Percentiles rank a stretch among this genome's conserved stretches.
These are phyloP conservation scores for Nematolebias whitei DNA, from an alignment of 2,113 vertebrate species.

Conservation along the genomic window DNA sequence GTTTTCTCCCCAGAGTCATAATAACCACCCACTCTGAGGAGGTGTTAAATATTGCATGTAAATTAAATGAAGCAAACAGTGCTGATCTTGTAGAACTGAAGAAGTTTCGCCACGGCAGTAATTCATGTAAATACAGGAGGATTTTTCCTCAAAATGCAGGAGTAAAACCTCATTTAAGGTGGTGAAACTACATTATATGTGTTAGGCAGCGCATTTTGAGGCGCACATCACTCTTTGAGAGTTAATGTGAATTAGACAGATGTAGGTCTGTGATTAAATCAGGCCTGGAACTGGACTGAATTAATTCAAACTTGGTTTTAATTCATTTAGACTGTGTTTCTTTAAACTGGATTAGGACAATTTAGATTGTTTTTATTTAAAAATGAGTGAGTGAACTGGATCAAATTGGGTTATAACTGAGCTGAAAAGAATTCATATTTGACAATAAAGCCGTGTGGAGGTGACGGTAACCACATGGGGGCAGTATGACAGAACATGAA, in stretches of 20 bases:
- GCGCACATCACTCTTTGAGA: neutral
- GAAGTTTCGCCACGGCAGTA: too few relatives aligned
- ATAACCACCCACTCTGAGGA: too few relatives aligned
- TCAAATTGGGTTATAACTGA: neutral
- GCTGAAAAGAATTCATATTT: neutral
- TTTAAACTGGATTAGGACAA: too few relatives aligned
- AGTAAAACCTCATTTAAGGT: neutral
- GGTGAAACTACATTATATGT: too few relatives aligned
- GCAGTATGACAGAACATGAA: slow-evolving; percentile 49
- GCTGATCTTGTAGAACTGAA: too few relatives aligned
- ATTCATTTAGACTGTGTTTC: neutral
- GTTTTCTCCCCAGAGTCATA: too few relatives aligned
- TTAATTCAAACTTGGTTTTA: too few relatives aligned
- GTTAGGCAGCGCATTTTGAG: too few relatives aligned
- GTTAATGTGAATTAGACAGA: neutral
- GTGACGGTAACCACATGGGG: slow-evolving; percentile 60
- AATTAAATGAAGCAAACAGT: too few relatives aligned
- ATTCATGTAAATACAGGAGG: too few relatives aligned
- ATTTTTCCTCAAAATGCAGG: neutral
- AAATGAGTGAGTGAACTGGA: neutral
- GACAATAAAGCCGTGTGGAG: neutral
- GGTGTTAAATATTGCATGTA: too few relatives aligned
- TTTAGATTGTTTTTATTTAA: neutral
- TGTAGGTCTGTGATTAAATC: too few relatives aligned
- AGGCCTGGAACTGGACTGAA: neutral